Evolutionary conservation across 1,140 invertebrate species (phyloP).

Genomic region (Cryptotermes secundus): DNA sequence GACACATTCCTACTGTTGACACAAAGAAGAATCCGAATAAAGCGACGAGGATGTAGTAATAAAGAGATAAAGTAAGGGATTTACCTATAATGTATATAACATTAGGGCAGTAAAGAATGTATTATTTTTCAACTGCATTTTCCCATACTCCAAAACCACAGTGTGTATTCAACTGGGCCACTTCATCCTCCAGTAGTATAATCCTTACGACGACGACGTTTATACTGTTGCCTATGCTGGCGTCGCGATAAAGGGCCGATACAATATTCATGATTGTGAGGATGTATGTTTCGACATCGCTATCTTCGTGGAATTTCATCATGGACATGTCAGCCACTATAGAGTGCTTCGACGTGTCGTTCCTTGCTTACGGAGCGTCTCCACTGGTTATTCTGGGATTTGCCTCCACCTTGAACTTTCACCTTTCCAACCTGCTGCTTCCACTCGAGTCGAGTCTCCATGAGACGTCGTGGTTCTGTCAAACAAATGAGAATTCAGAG

Average conservation of each 20-base stretch:
- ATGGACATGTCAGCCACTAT: slow-evolving; percentile 86
- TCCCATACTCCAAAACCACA: slow-evolving; percentile 40
- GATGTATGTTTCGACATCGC: slow-evolving; percentile 81
- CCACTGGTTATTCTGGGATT: slow-evolving; percentile 43
- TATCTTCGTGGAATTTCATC: slow-evolving; percentile 80
- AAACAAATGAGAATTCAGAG: neutral
- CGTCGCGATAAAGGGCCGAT: slow-evolving; percentile 80
- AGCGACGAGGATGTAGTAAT: too few species aligned
- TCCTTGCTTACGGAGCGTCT: slow-evolving; percentile 73
- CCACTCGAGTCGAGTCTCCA: slow-evolving; percentile 47
- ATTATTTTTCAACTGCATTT: slow-evolving; percentile 34
- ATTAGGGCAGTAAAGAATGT: neutral
- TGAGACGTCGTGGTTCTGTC: slow-evolving; percentile 46
- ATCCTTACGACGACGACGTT: slow-evolving; percentile 84
- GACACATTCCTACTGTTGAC: too few species aligned
- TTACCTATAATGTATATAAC: too few species aligned
- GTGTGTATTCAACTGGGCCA: slow-evolving; percentile 52
- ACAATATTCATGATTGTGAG: slow-evolving; percentile 94
- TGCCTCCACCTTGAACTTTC: slow-evolving; percentile 47
- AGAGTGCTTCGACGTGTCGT: slow-evolving; percentile 79
- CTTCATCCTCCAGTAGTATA: slow-evolving; percentile 69
- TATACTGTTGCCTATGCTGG: slow-evolving; percentile 85
- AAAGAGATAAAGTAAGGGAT: neutral
- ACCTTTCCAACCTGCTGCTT: slow-evolving; percentile 48
- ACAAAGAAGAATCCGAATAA: too few species aligned